phyloP scores from a whole-genome alignment of 2,113 vertebrate species.

The Bos javanicus region DNA sequence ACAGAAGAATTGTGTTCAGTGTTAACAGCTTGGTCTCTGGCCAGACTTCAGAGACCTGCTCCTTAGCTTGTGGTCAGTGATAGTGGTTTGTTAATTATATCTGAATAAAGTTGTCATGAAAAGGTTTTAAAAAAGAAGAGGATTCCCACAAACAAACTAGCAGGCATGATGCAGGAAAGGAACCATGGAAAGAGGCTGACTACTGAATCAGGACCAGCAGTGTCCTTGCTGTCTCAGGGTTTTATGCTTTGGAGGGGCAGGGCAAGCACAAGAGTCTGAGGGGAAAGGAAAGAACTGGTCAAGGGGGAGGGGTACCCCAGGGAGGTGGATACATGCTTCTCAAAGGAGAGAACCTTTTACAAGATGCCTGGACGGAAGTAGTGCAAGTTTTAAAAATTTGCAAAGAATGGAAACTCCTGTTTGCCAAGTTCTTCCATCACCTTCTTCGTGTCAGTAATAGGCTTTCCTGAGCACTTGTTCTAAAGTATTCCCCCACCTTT shows the following conservation, averaged over 20 bases:
- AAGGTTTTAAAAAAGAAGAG: not conserved
- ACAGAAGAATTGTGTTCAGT: not conserved
- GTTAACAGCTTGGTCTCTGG: not conserved
- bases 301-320: not conserved
- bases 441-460: not conserved
- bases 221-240: not conserved
- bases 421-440: not conserved
- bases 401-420: not conserved
- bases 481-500: not conserved
- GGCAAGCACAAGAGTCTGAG: not conserved
- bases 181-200: not conserved
- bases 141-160: not conserved
- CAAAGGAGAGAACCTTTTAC: not conserved
- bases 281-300: not conserved
- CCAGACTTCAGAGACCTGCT: not conserved
- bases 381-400: not conserved
- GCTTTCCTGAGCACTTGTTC: conserved; percentile 1
- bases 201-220: not conserved
- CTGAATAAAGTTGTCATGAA: not conserved
- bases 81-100: not conserved
- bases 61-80: not conserved
- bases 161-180: not conserved
- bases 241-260: not conserved
- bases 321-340: not conserved
- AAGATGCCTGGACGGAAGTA: not conserved